These are phyloP conservation scores for Microcebus lehilahytsara DNA, from an alignment of 2,113 vertebrate species.

Conservation along the genomic window DNA sequence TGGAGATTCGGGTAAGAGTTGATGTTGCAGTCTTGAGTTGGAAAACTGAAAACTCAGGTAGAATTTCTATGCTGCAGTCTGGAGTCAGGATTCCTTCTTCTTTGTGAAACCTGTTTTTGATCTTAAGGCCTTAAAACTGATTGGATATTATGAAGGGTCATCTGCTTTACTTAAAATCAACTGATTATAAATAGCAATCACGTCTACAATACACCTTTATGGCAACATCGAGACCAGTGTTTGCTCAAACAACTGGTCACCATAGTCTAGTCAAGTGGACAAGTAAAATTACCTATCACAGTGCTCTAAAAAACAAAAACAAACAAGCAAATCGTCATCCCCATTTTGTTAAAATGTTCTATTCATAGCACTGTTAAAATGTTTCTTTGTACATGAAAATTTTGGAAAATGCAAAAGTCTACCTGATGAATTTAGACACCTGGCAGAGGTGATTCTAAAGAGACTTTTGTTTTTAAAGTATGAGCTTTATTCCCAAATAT, in stretches of 20 bases:
- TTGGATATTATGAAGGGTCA: background rate
- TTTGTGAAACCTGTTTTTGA: background rate
- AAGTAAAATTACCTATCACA: background rate
- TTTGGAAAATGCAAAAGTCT: background rate
- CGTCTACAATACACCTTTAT: background rate
- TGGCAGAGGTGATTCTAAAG: background rate
- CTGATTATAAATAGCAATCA: background rate
- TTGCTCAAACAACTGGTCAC: background rate
- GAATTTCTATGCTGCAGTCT: background rate
- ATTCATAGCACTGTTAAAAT: background rate
- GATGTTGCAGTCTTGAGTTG: background rate
- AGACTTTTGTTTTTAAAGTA: background rate
- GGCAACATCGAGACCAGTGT: background rate
- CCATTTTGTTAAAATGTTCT: background rate
- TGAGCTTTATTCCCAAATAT: background rate
- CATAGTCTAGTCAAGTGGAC: background rate
- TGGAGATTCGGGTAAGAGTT: background rate
- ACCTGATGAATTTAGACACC: background rate
- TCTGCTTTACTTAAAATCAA: background rate
- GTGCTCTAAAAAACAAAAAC: background rate
- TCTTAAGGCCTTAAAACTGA: background rate
- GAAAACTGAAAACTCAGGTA: background rate
- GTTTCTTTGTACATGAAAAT: background rate
- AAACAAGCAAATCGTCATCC: background rate
- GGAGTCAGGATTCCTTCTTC: background rate